Conservation (phyloP, 1,140 invertebrate species). For the Lethrus apterus region DNA sequence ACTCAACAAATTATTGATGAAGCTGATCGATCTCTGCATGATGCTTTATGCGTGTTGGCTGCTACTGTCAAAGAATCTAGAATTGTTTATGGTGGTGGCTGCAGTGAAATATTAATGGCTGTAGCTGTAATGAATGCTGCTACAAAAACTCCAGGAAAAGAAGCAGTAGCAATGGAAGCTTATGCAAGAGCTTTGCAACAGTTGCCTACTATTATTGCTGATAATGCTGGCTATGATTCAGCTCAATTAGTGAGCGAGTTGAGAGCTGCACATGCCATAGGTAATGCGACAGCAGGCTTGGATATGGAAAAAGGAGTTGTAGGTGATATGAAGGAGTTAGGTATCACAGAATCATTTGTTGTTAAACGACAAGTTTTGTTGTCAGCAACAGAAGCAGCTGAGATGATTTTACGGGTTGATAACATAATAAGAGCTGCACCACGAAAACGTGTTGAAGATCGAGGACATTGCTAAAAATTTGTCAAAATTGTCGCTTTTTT, state of each 20-base stretch:
- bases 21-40: conserved; percentile 95
- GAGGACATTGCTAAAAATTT: conserved; percentile 68
- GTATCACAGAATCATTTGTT: conserved; percentile 93
- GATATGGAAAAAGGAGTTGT: conserved; percentile 84
- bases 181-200: conserved; percentile 82
- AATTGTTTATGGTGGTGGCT: conserved; percentile 86
- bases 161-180: conserved; percentile 94
- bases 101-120: conserved; percentile 95
- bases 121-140: conserved; percentile 80
- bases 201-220: conserved; percentile 92
- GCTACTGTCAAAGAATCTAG: conserved; percentile 91
- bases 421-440: conserved; percentile 95
- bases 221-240: conserved; percentile 98
- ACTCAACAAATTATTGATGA: conserved; percentile 99
- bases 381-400: conserved; percentile 94
- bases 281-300: conserved; percentile 70
- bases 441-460: conserved; percentile 79
- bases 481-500: background rate
- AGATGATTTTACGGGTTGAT: conserved; percentile 98
- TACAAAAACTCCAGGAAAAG: conserved; percentile 89
- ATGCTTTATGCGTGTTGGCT: conserved; percentile 94
- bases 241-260: conserved; percentile 88
- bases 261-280: conserved; percentile 77
- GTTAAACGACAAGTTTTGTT: conserved; percentile 94
- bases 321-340: conserved; percentile 80